Evolutionary conservation across 1,140 invertebrate genomes (phyloP).

Genomic region (Nephila pilipes): DNA sequence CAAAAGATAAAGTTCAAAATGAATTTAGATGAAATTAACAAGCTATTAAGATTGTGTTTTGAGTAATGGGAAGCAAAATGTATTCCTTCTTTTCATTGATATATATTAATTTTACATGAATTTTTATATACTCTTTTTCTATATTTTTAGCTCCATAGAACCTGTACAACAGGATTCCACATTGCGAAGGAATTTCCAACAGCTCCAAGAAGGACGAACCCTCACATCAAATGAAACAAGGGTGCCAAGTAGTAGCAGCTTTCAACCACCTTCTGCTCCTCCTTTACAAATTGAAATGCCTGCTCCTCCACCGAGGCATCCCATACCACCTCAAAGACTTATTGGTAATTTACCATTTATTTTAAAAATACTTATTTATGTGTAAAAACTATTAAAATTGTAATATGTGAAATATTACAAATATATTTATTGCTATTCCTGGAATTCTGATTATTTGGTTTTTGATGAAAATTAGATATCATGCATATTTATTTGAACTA

Average conservation of each 20-base stretch:
- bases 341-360: conserved; percentile 84
- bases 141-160: conserved; percentile 75
- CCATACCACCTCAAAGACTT: conserved; percentile 90
- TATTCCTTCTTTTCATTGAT: background rate
- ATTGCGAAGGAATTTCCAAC: conserved; percentile 90
- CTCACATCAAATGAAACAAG: conserved; percentile 82
- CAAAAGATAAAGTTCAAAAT: too few species aligned
- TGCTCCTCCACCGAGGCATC: conserved; percentile 90
- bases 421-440: too few species aligned
- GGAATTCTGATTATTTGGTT: too few species aligned
- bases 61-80: too few species aligned
- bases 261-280: conserved; percentile 72
- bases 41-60: too few species aligned
- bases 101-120: background rate
- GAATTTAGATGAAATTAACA: too few species aligned
- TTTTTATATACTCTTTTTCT: background rate
- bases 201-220: conserved; percentile 94
- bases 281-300: conserved; percentile 81
- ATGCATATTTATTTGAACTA: too few species aligned
- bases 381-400: too few species aligned
- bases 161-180: conserved; percentile 77
- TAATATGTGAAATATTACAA: too few species aligned
- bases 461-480: too few species aligned
- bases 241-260: conserved; percentile 69
- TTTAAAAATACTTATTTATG: too few species aligned